Evolutionary conservation across 2,888 invertebrate species (phyloP), one percentile per base, ranked within the genome.

Genomic region (Cenopis cana): DNA sequence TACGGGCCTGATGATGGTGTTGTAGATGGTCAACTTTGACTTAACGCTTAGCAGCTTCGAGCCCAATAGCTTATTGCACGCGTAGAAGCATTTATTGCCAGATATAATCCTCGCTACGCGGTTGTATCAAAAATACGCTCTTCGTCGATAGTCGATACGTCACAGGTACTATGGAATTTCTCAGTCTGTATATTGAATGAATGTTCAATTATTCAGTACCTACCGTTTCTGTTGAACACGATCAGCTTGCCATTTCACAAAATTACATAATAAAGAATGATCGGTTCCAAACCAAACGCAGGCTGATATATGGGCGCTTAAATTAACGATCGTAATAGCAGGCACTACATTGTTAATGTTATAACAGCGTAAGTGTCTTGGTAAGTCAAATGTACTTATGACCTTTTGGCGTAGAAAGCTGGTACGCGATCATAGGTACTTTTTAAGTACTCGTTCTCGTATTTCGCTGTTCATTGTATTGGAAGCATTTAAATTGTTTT

Each of bases 361-460:
- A 8, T 12, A 29, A 33, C 8, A 55, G 29, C 29, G n/a, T 33
- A 33, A 9, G 8, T 33, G 14, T 17, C 5, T 33, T 56, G 17
- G 3, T 10, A 36, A 4, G 33, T 10, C 33, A 29, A 20, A 18
- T 52, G 14, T 14, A 36, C 36, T 64, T 64, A 9, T n/a, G 36
- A 24, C 62, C 62, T 38, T 64, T 64, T 52, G 5, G 6, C 12
- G n/a, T 18, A 38, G 8, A 14, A 11, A 20, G 1, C 52, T 10
- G 33, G 9, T 33, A 49, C 38, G 20, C 52, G 38, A 24, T 61
- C 66, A 60, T 67, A 71, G 18, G 24, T 4, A 24, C 2, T 61
- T 71, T 71, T 71, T 67, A 67, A 61, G 66, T 71, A 61, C 49
- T 61, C 38, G 59, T 18, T 54, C 41, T 49, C 60, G 17, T n/a